A percentile compares a stretch with the other conserved stretches of the same genome.
phyloP scores from a whole-genome alignment of 2,113 vertebrate genomes.

The Cololabis saira region DNA sequence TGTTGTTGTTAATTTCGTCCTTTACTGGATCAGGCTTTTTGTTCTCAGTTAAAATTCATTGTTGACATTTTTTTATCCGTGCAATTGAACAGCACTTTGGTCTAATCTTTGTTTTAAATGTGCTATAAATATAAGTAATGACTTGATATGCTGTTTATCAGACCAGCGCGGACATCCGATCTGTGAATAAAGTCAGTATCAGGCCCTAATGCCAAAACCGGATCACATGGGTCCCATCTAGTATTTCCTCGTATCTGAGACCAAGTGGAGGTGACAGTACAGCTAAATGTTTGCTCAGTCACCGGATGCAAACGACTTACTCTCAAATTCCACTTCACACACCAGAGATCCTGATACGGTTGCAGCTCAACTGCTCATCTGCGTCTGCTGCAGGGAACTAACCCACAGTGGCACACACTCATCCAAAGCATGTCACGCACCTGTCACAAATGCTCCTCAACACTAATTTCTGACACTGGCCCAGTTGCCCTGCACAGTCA shows the following conservation, averaged over 20 bases:
- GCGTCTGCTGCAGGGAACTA: slow-evolving; percentile 5
- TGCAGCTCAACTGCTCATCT: slow-evolving; percentile 25
- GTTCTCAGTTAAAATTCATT: no score
- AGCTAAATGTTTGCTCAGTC: slow-evolving; percentile 38
- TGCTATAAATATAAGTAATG: no score
- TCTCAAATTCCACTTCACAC: slow-evolving; percentile 32
- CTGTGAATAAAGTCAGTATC: no score
- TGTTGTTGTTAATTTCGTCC: no score
- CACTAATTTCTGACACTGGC: slow-evolving; percentile 13
- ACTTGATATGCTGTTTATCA: no score
- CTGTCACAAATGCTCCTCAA: slow-evolving; percentile 45
- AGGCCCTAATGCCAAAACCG: no score
- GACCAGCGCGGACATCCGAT: no score
- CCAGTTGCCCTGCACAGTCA: slow-evolving; percentile 17
- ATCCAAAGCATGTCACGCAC: slow-evolving; percentile 46
- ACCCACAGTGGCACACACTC: slow-evolving; percentile 23
- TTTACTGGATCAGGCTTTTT: no score
- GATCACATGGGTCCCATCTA: no score
- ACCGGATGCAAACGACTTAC: slow-evolving; percentile 40
- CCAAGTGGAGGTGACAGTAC: slow-evolving; percentile 1
- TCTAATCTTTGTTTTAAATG: no score
- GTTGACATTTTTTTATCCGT: no score
- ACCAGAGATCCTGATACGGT: slow-evolving; percentile 20
- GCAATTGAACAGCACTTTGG: no score
- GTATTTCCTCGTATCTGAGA: slow-evolving; percentile 7